Evolutionary conservation across 2,113 vertebrate genomes (phyloP).

Genomic region (Gnathonemus longibarbis): DNA sequence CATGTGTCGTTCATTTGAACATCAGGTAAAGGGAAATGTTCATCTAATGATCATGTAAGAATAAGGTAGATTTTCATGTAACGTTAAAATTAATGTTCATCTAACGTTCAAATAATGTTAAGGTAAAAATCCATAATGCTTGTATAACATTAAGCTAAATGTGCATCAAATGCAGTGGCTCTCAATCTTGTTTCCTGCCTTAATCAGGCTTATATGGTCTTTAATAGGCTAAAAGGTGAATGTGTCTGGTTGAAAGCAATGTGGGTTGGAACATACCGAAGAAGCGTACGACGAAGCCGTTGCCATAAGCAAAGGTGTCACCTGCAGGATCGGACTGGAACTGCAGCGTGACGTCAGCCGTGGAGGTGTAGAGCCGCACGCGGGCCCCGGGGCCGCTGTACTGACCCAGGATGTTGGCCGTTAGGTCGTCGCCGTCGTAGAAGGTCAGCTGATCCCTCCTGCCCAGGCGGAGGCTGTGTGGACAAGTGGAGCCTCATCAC

Average conservation of each 20-base stretch:
- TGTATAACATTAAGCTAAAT: background rate
- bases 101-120: background rate
- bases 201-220: too few relatives aligned
- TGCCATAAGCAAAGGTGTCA: constrained; percentile 76
- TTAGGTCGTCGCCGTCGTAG: constrained; percentile 93
- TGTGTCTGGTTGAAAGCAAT: background rate
- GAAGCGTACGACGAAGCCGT: constrained; percentile 92
- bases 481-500: background rate
- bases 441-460: constrained; percentile 84
- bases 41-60: background rate
- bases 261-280: constrained; percentile 65
- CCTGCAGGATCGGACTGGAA: constrained; percentile 92
- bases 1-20: background rate
- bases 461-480: constrained; percentile 73
- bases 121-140: background rate
- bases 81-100: background rate
- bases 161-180: background rate
- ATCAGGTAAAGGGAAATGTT: background rate
- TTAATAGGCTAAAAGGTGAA: too few relatives aligned
- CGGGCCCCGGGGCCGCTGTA: constrained; percentile 73
- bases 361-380: constrained; percentile 89
- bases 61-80: background rate
- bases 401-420: constrained; percentile 87
- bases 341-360: constrained; percentile 87
- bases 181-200: too few relatives aligned